Evolutionary conservation across 2,888 invertebrate genomes (phyloP), one percentile per base, ranked within the genome.

Genomic region (Oscheius sp.): DNA sequence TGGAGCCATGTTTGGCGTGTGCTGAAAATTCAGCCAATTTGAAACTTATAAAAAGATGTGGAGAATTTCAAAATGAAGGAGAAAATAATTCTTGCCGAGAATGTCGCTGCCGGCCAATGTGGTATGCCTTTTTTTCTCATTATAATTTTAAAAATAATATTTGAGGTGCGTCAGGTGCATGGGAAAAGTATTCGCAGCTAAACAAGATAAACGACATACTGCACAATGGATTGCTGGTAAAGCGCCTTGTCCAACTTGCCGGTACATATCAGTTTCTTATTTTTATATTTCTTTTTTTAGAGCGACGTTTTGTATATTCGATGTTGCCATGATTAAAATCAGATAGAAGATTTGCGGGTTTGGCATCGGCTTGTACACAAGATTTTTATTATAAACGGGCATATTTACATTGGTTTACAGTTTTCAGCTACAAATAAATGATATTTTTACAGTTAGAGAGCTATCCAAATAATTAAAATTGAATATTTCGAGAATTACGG

Each of bases 211-310:
- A 76, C 77, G 86, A n/a, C 78, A 84, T 27, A 89, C 90, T 3
- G 88, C 89, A 25, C 84, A 85, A 0, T 90, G 90, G 90, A 77
- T 90, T 74, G 74, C 85, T 25, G 88, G 89, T 25, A 86, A 84
- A 72, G 88, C 89, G 3, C 89, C 89, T 0, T 90, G 90, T 80
- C 90, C 90, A 1, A 90, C 90, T 0, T 90, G 90, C 76, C 81
- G 90, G 41, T 70, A 59, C 2, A 1, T 27, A 21, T 18, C n/a
- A 27, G 3, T 27, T 46, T 16, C 45, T 49, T 49, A 12, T 12
- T 49, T 49, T n/a, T 66, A 46, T 49, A 43, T n/a, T 69, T 29
- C 25, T 18, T 9, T 53, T 70, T 70, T 45, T 58, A 70, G 76
- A n/a, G 85, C 90, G 9, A 82, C 77, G 9, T 90, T 90, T 81